phyloP scores from a whole-genome alignment of 2,888 invertebrate genomes.

The Biston betularia region DNA sequence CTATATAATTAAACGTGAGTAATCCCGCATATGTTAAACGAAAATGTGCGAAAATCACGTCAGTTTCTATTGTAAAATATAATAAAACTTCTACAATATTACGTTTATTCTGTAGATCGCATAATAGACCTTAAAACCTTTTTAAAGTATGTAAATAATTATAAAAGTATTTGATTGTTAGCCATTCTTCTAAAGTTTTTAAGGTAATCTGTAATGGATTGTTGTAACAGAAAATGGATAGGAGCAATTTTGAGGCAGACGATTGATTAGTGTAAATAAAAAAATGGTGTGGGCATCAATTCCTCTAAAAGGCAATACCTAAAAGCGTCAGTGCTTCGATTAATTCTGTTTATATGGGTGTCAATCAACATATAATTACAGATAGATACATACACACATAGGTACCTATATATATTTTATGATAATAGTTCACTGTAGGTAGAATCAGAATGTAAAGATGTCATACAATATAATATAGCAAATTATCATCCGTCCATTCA shows the following conservation, averaged over 20 bases:
- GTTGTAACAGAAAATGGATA: conserved; percentile 27
- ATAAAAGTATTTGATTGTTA: neutral
- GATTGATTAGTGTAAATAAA: conserved; percentile 26
- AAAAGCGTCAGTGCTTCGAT: conserved; percentile 38
- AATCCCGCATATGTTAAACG: too few species aligned
- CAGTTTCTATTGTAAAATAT: too few species aligned
- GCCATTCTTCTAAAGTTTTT: neutral
- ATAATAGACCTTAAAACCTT: too few species aligned
- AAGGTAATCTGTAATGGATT: neutral
- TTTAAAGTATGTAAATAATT: too few species aligned
- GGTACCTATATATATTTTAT: too few species aligned
- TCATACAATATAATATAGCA: conserved; percentile 31
- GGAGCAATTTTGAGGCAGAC: conserved; percentile 32
- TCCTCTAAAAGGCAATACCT: conserved; percentile 36
- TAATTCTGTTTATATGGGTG: conserved; percentile 40
- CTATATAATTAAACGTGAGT: too few species aligned
- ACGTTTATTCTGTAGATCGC: too few species aligned
- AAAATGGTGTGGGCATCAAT: conserved; percentile 36
- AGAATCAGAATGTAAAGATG: conserved; percentile 20
- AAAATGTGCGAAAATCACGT: too few species aligned
- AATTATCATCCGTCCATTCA: conserved; percentile 49
- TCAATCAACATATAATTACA: conserved; percentile 42
- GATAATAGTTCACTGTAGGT: too few species aligned
- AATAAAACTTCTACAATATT: too few species aligned
- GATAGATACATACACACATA: neutral